phyloP scores from a whole-genome alignment of 2,888 invertebrate genomes.

The Theretra japonica region DNA sequence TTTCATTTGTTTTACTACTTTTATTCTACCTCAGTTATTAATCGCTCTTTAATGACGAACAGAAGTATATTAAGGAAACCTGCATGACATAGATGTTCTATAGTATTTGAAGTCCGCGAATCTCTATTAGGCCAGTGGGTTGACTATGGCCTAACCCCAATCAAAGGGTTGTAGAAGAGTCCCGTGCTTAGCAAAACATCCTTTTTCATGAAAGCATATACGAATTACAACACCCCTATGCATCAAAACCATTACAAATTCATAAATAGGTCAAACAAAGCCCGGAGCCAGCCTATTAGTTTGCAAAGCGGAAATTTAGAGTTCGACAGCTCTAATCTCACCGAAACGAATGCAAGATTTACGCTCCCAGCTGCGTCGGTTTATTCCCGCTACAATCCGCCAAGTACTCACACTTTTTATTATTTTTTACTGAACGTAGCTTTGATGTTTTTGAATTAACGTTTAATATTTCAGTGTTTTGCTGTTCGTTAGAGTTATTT shows the following conservation, averaged over 20 bases:
- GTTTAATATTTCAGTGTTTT: too few relatives aligned
- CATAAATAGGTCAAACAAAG: not conserved
- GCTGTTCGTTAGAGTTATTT: too few relatives aligned
- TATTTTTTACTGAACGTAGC: not conserved
- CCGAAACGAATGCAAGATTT: conserved; percentile 12
- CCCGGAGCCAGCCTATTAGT: not conserved
- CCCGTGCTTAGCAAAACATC: too few relatives aligned
- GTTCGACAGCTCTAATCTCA: conserved; percentile 18
- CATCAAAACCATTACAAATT: not conserved
- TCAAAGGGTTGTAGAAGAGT: too few relatives aligned
- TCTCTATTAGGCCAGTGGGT: too few relatives aligned
- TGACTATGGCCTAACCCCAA: too few relatives aligned
- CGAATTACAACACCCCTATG: not conserved
- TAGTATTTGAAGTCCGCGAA: too few relatives aligned
- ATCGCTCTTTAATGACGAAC: too few relatives aligned
- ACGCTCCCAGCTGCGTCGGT: not conserved
- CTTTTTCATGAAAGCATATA: not conserved
- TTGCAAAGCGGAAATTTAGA: conserved; percentile 14
- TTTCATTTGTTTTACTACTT: too few relatives aligned
- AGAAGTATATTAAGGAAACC: too few relatives aligned
- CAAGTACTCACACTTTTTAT: not conserved
- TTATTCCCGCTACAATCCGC: not conserved
- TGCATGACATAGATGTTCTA: too few relatives aligned
- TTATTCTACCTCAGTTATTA: too few relatives aligned
- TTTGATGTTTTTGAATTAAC: not conserved